Conservation (phyloP, 2,113 vertebrate species). For the Arothron firmamentum region DNA sequence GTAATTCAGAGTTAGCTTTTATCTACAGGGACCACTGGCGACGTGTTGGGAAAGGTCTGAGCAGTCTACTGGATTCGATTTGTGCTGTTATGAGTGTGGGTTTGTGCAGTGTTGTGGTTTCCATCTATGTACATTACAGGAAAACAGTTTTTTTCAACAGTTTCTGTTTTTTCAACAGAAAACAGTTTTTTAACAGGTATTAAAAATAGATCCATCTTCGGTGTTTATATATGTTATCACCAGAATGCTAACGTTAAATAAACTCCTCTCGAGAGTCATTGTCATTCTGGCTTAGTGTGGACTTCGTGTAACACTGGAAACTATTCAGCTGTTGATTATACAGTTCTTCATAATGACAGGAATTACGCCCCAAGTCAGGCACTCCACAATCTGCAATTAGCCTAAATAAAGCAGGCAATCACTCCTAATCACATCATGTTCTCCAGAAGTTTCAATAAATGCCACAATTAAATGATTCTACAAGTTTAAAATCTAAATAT, state of each 20-base stretch:
- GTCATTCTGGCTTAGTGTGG: constrained; percentile 4
- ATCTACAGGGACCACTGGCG: constrained; percentile 56
- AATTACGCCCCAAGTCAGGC: constrained; percentile 10
- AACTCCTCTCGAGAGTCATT: constrained; percentile 6
- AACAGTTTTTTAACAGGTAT: constrained; percentile 24
- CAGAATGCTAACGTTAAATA: too few species aligned
- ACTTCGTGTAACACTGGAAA: constrained; percentile 12
- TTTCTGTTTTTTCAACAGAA: too few species aligned
- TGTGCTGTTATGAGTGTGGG: constrained; percentile 21
- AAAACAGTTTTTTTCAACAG: too few species aligned
- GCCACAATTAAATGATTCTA: neutral
- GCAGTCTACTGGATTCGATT: constrained; percentile 39
- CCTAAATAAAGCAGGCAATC: constrained; percentile 14
- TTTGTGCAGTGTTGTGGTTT: constrained; percentile 24
- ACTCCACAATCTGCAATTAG: constrained; percentile 21
- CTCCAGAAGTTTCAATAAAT: neutral
- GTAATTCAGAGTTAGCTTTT: constrained; percentile 53
- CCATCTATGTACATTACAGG: constrained; percentile 26
- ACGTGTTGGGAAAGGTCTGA: constrained; percentile 31
- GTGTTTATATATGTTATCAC: constrained; percentile 14
- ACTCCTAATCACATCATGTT: constrained; percentile 7
- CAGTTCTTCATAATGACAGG: constrained; percentile 19
- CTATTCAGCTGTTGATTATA: constrained; percentile 14
- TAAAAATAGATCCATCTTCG: constrained; percentile 45
- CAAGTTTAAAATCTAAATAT: neutral